Evolutionary conservation across 2,888 invertebrate species (phyloP), one percentile per base, ranked within the genome.

Genomic region (Synergus umbraculus): DNA sequence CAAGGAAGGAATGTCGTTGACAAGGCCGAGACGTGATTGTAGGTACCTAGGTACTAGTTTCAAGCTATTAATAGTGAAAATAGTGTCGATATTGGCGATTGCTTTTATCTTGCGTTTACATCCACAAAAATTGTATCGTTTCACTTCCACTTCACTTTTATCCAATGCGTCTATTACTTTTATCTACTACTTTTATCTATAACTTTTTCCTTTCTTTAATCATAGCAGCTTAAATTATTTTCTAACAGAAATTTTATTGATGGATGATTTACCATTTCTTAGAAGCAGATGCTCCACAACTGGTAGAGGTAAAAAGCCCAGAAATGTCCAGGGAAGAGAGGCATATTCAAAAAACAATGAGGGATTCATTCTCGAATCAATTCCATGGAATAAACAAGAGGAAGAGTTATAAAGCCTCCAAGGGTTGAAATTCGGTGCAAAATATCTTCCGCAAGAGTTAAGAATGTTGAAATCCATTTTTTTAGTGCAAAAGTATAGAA

Each of bases 1-100:
- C 91, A 91, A 91, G 91, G 91, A 90, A 91, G 88, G 91, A 91
- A 91, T 91, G 91, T 87, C 90, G 89, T 89, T 90, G 89, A 91
- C 91, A 91, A 91, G 91, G 91, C 90, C 89, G 87, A 84, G 85
- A 84, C 85, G 86, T 85, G 87, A 88, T 87, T 86, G 87, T 85
- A 83, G 85, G 84, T 86, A 88, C 84, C 81, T 83, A 79, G 83
- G 82, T 80, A 83, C 83, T 83, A 83, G 82, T 87, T 87, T 85
- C 83, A 78, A 79, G 80, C 84, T 87, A 87, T 87, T 86, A 86
- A 87, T 87, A 87, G 83, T 76, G 15, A 76, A 44, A 63, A 76
- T 12, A 18, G 43, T 15, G n/a, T 46, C 29, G n/a, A 15, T 76
- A 15, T 63, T 18, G n/a, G 7, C 49, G 29, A 46, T 69, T 22